A percentile compares a stretch with the other conserved stretches of the same genome.
phyloP scores from a whole-genome alignment of 2,888 invertebrate species.

The Scaptomyza reducta region DNA sequence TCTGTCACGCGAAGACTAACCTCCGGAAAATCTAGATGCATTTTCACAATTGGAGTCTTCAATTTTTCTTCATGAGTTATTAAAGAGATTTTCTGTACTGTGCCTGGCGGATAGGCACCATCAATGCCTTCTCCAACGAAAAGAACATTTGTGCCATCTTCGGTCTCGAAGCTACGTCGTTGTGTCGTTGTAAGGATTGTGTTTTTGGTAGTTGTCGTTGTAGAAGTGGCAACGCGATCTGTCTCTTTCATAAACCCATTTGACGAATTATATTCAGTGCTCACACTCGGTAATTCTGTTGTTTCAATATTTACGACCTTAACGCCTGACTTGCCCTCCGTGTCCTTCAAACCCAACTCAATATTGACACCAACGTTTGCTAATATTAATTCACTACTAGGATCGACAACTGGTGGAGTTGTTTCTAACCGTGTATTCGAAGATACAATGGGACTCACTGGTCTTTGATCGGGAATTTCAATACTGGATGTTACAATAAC shows the following conservation, averaged over 20 bases:
- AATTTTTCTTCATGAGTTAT: slow-evolving; percentile 90
- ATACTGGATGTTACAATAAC: slow-evolving; percentile 78
- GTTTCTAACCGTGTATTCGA: slow-evolving; percentile 29
- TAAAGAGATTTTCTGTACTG: slow-evolving; percentile 86
- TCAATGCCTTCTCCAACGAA: slow-evolving; percentile 80
- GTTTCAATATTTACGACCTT: slow-evolving; percentile 77
- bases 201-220: slow-evolving; percentile 73
- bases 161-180: slow-evolving; percentile 78
- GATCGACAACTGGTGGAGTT: slow-evolving; percentile 40
- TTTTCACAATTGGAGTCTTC: slow-evolving; percentile 87
- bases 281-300: slow-evolving; percentile 48
- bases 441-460: slow-evolving; percentile 59
- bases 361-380: slow-evolving; percentile 63
- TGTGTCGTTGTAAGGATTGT: slow-evolving; percentile 77
- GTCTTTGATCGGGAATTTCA: slow-evolving; percentile 76
- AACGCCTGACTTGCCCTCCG: slow-evolving; percentile 54
- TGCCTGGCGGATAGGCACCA: slow-evolving; percentile 76
- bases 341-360: slow-evolving; percentile 52
- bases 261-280: slow-evolving; percentile 27
- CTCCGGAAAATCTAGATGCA: slow-evolving; percentile 87
- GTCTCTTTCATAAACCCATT: slow-evolving; percentile 46
- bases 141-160: slow-evolving; percentile 80
- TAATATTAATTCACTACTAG: slow-evolving; percentile 44
- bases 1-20: slow-evolving; percentile 82
- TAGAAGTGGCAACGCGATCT: slow-evolving; percentile 62